Evolutionary conservation across 2,888 invertebrate species (phyloP), one percentile per base, ranked within the genome.

Genomic region (Poecilus cupreus): DNA sequence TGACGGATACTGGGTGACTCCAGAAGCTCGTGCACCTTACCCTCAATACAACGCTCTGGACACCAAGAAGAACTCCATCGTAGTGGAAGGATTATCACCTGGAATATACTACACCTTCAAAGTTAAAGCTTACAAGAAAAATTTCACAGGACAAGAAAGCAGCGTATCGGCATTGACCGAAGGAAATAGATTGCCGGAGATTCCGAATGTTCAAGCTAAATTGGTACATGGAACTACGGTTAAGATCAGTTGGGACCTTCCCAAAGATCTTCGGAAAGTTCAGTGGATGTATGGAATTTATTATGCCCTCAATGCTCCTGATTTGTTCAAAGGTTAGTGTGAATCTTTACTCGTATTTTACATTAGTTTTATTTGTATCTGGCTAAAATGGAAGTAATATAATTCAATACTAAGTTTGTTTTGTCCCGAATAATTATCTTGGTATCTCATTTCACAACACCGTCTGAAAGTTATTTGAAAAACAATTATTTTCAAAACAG

Each of bases 271-370:
- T 0, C 88, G 91, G n/a, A 93, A 91, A 83, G 87, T 89, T 5
- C 89, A 90, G 57, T 93, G 92, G 92, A 85, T 89, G 3, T 96
- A 96, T 86, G 95, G 94, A 18, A 90, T 96, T 51, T 94, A 94
- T 87, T 96, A 95, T 85, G 94, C 93, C 0, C 88, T 91, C 2
- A 90, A 86, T 84, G 91, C 90, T 85, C 90, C 91, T 4, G 92
- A 94, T 82, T 89, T 93, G 16, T 89, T 91, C 70, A 91, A 92
- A 88, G 91, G 94, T 94, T 86, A 90, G 89, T 86, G 46, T 16
- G 81, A 72, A 39, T 72, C 26, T 57, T 26, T 26, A 3, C 5
- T 26, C 5, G 26, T 26, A 26, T 2, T 5, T 26, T 3, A 26
- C 3, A 26, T 3, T 5, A 26, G 3, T 3, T 26, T 26, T 26